Evolutionary conservation across 2,797 vertebrate species (phyloP), one percentile per base, ranked within the genome.

Genomic region (Leuciscus waleckii): DNA sequence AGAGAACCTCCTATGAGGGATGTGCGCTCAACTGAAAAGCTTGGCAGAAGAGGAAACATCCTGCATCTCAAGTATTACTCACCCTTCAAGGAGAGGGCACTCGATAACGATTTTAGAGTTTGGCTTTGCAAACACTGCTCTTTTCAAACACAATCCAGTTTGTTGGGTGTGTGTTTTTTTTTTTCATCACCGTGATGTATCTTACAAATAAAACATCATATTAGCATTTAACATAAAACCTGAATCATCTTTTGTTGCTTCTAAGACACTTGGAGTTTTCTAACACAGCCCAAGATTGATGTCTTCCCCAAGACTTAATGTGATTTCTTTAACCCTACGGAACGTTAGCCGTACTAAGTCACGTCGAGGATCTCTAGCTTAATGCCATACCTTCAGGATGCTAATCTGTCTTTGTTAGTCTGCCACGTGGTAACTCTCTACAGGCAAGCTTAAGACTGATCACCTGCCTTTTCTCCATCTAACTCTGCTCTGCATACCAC

Each of bases 361-460:
- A 89, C 89, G 81, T 93, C 86, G 89, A 87, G 90, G 87, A 92
- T 91, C 87, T 90, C 87, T 85, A 87, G 88, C 86, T 91, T 91
- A 89, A 88, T 70, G 32, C 76, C 73, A 87, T 91, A 87, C 91
- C 93, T 92, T 90, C 86, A 91, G 90, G 93, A 90, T 90, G 88
- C 91, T 92, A 93, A 94, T 95, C 92, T 90, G 93, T 95, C 94
- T 95, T 94, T 92, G 94, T 94, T 95, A 94, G 90, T 84, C 85
- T 26, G 79, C 92, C 58, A 88, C 61, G 61, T 77, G 88, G 89
- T 73, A 90, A 89, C 89, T 91, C 89, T 73, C 92, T 88, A 87
- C 90, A 88, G 93, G 90, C 92, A 88, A 9, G 56, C 81, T 84
- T 83, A 93, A 95, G 93, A 95, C 93, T 86, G 93, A 95, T 95